Evolutionary conservation across 1,140 invertebrate species (phyloP), one percentile per base, ranked within the genome.

Genomic region (Hypsibius dujardini): DNA sequence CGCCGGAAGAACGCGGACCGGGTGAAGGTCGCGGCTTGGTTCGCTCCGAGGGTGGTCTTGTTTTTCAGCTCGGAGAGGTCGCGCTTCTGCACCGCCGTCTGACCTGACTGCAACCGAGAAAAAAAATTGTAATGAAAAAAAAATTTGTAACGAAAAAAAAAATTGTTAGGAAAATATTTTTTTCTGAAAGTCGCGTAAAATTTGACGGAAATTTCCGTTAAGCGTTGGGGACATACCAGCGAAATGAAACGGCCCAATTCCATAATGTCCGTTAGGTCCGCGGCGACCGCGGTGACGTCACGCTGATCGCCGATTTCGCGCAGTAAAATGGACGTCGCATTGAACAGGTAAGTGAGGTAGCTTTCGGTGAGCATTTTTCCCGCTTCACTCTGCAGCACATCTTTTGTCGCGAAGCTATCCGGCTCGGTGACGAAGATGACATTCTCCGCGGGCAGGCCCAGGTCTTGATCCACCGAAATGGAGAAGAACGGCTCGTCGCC

Each of bases 131-230:
- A n/a, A n/a, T n/a, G n/a, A n/a, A n/a, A n/a, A n/a, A n/a, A n/a
- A n/a, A n/a, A 56, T 56, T 56, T 56, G 50, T 56, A 7, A 56
- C 50, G n/a, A 56, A 56, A n/a, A 7, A 56, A 56, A n/a, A 56
- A 7, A 56, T n/a, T n/a, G n/a, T n/a, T n/a, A n/a, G n/a, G n/a
- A n/a, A n/a, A n/a, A n/a, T n/a, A n/a, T n/a, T n/a, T n/a, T n/a
- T n/a, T n/a, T n/a, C n/a, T n/a, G n/a, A n/a, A n/a, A n/a, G n/a
- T n/a, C n/a, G n/a, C n/a, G n/a, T n/a, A n/a, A n/a, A n/a, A n/a
- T n/a, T n/a, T n/a, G n/a, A n/a, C n/a, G n/a, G n/a, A n/a, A n/a
- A n/a, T n/a, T n/a, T n/a, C n/a, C n/a, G n/a, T n/a, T n/a, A n/a
- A n/a, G n/a, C n/a, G n/a, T n/a, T n/a, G n/a, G n/a, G n/a, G n/a